Evolutionary conservation across 2,797 vertebrate genomes (phyloP).

Genomic region (Coreius guichenoti): DNA sequence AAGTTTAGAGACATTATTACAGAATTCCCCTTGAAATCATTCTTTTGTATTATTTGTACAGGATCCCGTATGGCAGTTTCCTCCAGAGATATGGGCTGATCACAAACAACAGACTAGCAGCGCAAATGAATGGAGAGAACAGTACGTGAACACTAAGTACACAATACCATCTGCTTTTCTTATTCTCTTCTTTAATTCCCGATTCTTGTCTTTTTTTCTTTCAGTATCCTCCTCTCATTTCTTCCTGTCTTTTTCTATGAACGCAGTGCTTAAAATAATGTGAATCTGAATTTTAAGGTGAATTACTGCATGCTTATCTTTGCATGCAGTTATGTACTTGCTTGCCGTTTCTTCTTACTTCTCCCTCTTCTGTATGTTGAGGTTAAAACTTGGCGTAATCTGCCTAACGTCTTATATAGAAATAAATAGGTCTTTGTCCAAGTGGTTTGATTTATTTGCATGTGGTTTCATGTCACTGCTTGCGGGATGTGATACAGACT

Average conservation of each 20-base stretch:
- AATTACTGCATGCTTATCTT: conserved; percentile 65
- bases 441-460: background rate
- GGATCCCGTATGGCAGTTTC: conserved; percentile 87
- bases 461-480: conserved; percentile 6
- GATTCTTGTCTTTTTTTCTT: conserved; percentile 59
- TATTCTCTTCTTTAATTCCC: conserved; percentile 50
- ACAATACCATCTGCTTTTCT: conserved; percentile 58
- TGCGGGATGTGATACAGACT: background rate
- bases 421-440: background rate
- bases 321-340: conserved; percentile 42
- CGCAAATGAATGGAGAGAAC: conserved; percentile 59
- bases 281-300: conserved; percentile 69
- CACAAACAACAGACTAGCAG: conserved; percentile 60
- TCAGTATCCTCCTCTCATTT: conserved; percentile 43
- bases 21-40: conserved; percentile 34
- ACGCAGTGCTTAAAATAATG: conserved; percentile 58
- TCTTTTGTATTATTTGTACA: conserved; percentile 63
- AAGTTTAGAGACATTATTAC: background rate
- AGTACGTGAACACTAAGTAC: conserved; percentile 70
- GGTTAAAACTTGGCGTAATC: background rate
- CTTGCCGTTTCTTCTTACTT: background rate
- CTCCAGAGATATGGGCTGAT: conserved; percentile 87
- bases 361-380: background rate
- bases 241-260: conserved; percentile 61
- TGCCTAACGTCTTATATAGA: background rate